These are phyloP conservation scores for Dryas iulia DNA, from an alignment of 1,140 invertebrate genomes.

Conservation along the genomic window DNA sequence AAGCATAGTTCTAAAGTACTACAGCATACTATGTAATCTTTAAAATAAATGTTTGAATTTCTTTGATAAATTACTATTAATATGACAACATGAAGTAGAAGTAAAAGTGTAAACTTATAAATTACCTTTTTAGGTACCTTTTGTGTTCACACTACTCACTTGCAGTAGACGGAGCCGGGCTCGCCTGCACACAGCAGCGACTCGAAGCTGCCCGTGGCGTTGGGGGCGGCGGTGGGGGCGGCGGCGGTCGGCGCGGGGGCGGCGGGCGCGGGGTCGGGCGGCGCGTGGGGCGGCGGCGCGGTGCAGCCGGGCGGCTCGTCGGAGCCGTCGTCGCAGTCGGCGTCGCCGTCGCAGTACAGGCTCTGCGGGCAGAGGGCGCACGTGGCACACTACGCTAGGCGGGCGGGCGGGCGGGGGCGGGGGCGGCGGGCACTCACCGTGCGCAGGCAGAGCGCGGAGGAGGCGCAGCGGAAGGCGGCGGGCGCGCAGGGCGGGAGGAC, in stretches of 20 bases:
- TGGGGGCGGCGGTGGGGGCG: slow-evolving; percentile 16
- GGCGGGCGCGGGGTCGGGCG: slow-evolving; percentile 13
- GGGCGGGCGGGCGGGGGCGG: slow-evolving; percentile 87
- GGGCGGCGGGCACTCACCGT: slow-evolving; percentile 50
- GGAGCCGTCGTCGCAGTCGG: slow-evolving; percentile 89
- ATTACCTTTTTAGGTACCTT: too few relatives aligned
- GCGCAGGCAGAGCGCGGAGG: slow-evolving; percentile 43
- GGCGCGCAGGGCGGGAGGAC: slow-evolving; percentile 80
- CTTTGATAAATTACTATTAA: too few relatives aligned
- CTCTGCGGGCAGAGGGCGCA: slow-evolving; percentile 86
- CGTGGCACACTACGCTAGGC: slow-evolving; percentile 82
- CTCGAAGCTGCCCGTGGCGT: slow-evolving; percentile 7
- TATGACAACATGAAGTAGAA: too few relatives aligned
- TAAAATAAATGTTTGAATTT: too few relatives aligned
- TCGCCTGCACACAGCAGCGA: slow-evolving; percentile 41
- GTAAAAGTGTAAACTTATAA: too few relatives aligned
- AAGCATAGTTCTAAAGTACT: too few relatives aligned
- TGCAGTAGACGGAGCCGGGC: slow-evolving; percentile 62
- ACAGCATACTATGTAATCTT: too few relatives aligned
- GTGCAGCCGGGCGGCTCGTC: slow-evolving; percentile 89
- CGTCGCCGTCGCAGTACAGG: slow-evolving; percentile 91
- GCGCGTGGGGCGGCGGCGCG: slow-evolving; percentile 4
- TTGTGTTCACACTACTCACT: not conserved
- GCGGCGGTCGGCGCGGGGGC: slow-evolving; percentile 21
- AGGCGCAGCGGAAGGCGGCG: slow-evolving; percentile 84